Base-by-base conservation (phyloP, 2,797 vertebrate genomes). In the Jordanella pulchra region DNA sequence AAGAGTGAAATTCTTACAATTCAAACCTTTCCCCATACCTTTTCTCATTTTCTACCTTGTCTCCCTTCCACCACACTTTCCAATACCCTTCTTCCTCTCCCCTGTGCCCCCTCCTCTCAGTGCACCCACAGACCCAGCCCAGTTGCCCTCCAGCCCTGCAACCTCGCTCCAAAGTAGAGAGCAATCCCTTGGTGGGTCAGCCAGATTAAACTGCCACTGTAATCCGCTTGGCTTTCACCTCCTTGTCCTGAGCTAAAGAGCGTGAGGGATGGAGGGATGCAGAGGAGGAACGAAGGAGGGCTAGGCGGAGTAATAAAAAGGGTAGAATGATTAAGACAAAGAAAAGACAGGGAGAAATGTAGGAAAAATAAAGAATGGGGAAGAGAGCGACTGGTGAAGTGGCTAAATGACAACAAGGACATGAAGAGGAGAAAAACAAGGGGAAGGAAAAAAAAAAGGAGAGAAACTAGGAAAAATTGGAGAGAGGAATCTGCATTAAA, bases 161-260 rank as follows among this genome's bases (percentile, higher is more conserved):
- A 89, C 89, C 91, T 86, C 91, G 76, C 84, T 89, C 92, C 87
- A 93, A 94, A 93, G 92, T 88, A 87, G 88, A 91, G 89, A 94
- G 93, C 91, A 94, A 94, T 93, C 92, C 93, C 93, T 93, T 86
- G 91, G 93, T 91, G 93, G 94, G 93, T 93, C 91, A 92, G 83
- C 83, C 93, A 94, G 94, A 95, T 94, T 95, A 95, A 94, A 93
- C 91, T 93, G 92, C 92, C 90, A 92, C 93, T 90, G 92, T 95
- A 95, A 95, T 95, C 94, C 93, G 91, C 93, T 94, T 94, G 92
- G 88, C 89, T 95, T 95, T 94, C 93, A 94, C 93, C 92, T 94
- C 91, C 93, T 93, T 91, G 93, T 94, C 93, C 94, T 93, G 88
- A 91, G 84, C 77, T 27, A 61, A 75, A 84, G 82, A 88, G 88